A percentile compares a stretch with the other conserved stretches of the same genome.
Conservation (phyloP, 2,113 vertebrate genomes). For the Bettongia penicillata region DNA sequence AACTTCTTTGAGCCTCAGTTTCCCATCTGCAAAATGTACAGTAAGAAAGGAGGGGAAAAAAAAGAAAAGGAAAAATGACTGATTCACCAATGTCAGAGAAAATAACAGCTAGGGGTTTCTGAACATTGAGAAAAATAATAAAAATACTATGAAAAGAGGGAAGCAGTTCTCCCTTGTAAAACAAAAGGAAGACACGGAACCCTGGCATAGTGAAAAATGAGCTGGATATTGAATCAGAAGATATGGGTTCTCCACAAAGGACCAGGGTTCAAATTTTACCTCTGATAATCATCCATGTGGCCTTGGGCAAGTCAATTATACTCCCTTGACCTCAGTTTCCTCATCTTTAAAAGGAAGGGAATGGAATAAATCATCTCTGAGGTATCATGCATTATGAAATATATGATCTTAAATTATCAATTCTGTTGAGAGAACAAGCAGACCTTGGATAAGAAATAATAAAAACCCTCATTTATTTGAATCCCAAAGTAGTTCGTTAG, state of each 20-base stretch:
- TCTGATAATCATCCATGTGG: no score
- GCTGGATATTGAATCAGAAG: no score
- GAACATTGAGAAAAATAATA: neutral
- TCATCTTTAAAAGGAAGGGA: neutral
- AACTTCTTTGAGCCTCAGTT: neutral
- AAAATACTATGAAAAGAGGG: slow-evolving; percentile 3
- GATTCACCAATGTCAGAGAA: neutral
- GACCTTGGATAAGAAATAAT: neutral
- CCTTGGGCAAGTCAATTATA: no score
- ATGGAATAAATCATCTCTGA: neutral
- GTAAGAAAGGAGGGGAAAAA: slow-evolving; percentile 1
- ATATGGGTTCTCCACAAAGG: no score
- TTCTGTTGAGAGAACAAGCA: neutral
- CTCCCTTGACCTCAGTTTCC: no score
- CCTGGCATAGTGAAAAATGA: no score
- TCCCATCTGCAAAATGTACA: neutral
- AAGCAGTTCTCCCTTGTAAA: neutral
- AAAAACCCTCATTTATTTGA: slow-evolving; percentile 8
- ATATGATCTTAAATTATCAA: neutral
- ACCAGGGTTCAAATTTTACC: no score
- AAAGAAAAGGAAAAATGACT: neutral
- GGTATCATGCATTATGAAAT: neutral
- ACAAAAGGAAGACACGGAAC: neutral
- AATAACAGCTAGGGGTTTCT: neutral
- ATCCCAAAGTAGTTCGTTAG: neutral